These are phyloP conservation scores for Beroe forskalii DNA, from an alignment of 37 sponge, comb jelly and placozoan species.

Conservation along the genomic window DNA sequence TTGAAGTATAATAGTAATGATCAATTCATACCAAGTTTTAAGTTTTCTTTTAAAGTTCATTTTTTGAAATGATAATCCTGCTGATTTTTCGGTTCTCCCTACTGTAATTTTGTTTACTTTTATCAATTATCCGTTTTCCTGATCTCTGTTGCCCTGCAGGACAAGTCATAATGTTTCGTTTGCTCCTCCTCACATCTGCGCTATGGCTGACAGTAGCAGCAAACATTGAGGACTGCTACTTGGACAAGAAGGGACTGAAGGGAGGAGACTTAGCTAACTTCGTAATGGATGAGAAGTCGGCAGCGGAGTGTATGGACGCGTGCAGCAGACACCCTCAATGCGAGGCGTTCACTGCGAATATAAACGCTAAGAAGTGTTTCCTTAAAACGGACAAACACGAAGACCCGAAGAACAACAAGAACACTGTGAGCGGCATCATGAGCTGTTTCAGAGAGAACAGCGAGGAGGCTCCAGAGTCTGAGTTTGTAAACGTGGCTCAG, in stretches of 20 bases:
- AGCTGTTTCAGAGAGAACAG: neutral
- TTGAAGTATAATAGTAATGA: too few species aligned
- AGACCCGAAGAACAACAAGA: neutral
- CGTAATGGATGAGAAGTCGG: neutral
- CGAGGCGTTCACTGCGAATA: neutral
- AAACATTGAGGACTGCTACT: neutral
- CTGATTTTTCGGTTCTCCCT: too few species aligned
- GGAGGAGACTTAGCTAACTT: neutral
- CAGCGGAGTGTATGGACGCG: slow-evolving; percentile 4
- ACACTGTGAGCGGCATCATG: neutral
- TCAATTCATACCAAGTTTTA: too few species aligned
- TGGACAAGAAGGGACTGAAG: neutral
- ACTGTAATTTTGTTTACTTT: too few species aligned
- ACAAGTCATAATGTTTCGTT: too few species aligned
- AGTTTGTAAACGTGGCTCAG: slow-evolving; percentile 1
- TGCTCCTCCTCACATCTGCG: too few species aligned
- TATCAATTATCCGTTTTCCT: too few species aligned
- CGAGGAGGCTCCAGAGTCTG: neutral
- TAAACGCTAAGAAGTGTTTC: neutral
- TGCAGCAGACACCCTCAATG: neutral
- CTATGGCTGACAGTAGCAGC: too few species aligned
- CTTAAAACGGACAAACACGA: neutral
- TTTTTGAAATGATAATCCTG: too few species aligned
- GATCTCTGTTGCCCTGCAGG: too few species aligned
- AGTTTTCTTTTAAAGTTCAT: too few species aligned